Conservation (phyloP, 2,113 vertebrate genomes). For the Hiodon tergisus region DNA sequence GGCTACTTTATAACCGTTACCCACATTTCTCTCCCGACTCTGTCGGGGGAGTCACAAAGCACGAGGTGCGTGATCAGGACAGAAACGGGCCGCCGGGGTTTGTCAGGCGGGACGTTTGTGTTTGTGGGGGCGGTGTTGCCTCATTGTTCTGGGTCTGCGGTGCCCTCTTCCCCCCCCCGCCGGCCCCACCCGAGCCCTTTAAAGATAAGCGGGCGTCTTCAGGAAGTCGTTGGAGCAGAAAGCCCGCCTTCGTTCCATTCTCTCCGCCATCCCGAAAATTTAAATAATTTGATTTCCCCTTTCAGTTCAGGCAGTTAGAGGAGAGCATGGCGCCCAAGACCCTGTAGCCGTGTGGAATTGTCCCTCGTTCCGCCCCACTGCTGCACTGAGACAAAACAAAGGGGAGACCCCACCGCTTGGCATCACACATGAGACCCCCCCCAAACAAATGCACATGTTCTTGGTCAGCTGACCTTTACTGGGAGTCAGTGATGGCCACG, state of each 20-base stretch:
- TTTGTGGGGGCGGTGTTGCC: slow-evolving; percentile 40
- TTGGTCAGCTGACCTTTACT: slow-evolving; percentile 48
- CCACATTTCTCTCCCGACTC: background rate
- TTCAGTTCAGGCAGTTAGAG: slow-evolving; percentile 62
- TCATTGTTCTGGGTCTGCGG: slow-evolving; percentile 51
- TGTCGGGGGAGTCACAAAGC: slow-evolving; percentile 30
- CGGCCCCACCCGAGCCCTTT: slow-evolving; percentile 40
- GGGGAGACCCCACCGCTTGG: slow-evolving; percentile 47
- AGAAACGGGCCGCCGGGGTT: slow-evolving; percentile 6
- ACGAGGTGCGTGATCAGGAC: slow-evolving; percentile 56
- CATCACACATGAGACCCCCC: slow-evolving; percentile 52
- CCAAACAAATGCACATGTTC: slow-evolving; percentile 52
- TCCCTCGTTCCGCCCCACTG: slow-evolving; percentile 63
- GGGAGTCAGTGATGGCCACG: slow-evolving; percentile 48
- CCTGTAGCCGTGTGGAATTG: slow-evolving; percentile 56
- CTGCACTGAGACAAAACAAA: slow-evolving; percentile 54
- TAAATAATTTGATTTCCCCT: slow-evolving; percentile 65
- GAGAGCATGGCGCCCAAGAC: slow-evolving; percentile 64
- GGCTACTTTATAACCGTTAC: too few species aligned
- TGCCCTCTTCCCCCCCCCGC: slow-evolving; percentile 31
- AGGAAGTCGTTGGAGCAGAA: slow-evolving; percentile 65
- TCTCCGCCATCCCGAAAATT: slow-evolving; percentile 57
- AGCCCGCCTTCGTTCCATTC: slow-evolving; percentile 43
- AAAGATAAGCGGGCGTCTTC: slow-evolving; percentile 44
- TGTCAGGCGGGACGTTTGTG: slow-evolving; percentile 51